A percentile compares a stretch with the other conserved stretches of the same genome.
phyloP scores from a whole-genome alignment of 2,888 invertebrate species.

The Melanostoma mellinum region DNA sequence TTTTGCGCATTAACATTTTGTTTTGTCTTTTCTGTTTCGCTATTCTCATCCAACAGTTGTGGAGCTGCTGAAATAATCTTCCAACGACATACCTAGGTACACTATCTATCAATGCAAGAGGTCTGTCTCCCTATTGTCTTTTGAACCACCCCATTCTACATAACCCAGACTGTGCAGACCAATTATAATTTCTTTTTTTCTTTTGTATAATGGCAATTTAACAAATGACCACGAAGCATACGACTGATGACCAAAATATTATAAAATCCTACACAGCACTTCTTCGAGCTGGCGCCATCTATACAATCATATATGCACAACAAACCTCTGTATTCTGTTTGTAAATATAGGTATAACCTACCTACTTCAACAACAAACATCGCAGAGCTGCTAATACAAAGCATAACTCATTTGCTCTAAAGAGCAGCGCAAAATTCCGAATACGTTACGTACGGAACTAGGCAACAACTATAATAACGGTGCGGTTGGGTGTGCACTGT shows the following conservation, averaged over 20 bases:
- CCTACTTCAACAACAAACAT: neutral
- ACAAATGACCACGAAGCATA: slow-evolving; percentile 50
- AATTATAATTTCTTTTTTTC: slow-evolving; percentile 1
- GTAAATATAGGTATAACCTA: neutral
- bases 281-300: slow-evolving; percentile 61
- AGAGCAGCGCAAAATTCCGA: slow-evolving; percentile 63
- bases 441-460: slow-evolving; percentile 41
- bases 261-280: slow-evolving; percentile 43
- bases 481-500: slow-evolving; percentile 1
- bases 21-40: slow-evolving; percentile 18
- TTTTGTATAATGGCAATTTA: slow-evolving; percentile 6
- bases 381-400: slow-evolving; percentile 9
- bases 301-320: slow-evolving; percentile 23
- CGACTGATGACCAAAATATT: slow-evolving; percentile 51
- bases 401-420: slow-evolving; percentile 52
- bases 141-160: neutral
- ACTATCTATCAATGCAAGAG: slow-evolving; percentile 32
- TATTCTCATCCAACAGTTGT: slow-evolving; percentile 26
- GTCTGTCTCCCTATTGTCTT: slow-evolving; percentile 8
- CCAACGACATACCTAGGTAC: slow-evolving; percentile 16
- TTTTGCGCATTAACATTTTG: slow-evolving; percentile 60
- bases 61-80: slow-evolving; percentile 36
- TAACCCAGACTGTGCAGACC: slow-evolving; percentile 14
- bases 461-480: neutral
- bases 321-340: neutral